Conservation (phyloP, 2,113 vertebrate genomes). For the Tympanuchus pallidicinctus region DNA sequence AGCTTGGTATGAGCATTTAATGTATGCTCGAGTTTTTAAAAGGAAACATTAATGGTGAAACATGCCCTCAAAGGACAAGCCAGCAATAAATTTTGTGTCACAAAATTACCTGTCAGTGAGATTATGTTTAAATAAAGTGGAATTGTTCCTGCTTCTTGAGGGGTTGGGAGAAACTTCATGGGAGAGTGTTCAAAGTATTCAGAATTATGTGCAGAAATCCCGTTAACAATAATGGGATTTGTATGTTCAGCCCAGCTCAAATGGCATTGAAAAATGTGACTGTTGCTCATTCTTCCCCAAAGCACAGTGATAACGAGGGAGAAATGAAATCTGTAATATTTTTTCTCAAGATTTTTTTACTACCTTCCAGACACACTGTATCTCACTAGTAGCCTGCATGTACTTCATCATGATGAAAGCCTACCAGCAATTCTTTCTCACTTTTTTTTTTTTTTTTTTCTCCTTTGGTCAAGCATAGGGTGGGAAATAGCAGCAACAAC, state of each 20-base stretch:
- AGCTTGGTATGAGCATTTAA: conserved; percentile 81
- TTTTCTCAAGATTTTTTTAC: conserved; percentile 28
- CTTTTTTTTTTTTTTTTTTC: neutral
- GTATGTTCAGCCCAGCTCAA: conserved; percentile 67
- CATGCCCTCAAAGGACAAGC: conserved; percentile 81
- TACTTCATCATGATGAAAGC: neutral
- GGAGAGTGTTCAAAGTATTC: conserved; percentile 79
- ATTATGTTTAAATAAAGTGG: conserved; percentile 82
- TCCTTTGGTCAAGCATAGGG: neutral
- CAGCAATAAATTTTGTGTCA: conserved; percentile 82
- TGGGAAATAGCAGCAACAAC: neutral
- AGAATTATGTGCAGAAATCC: conserved; percentile 78
- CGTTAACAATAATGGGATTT: conserved; percentile 79
- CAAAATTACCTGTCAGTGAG: conserved; percentile 84
- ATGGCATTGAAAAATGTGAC: conserved; percentile 68
- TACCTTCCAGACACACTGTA: neutral
- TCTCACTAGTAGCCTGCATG: neutral
- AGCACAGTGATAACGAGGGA: conserved; percentile 33
- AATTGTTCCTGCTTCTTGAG: conserved; percentile 77
- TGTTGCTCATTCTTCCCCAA: conserved; percentile 58
- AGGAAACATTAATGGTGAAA: conserved; percentile 85
- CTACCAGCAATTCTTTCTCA: neutral
- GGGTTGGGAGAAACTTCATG: conserved; percentile 70
- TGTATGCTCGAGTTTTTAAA: conserved; percentile 83
- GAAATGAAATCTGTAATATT: conserved; percentile 59